These are phyloP conservation scores for Drosophila limbata DNA, from an alignment of 2,888 invertebrate species.

Conservation along the genomic window DNA sequence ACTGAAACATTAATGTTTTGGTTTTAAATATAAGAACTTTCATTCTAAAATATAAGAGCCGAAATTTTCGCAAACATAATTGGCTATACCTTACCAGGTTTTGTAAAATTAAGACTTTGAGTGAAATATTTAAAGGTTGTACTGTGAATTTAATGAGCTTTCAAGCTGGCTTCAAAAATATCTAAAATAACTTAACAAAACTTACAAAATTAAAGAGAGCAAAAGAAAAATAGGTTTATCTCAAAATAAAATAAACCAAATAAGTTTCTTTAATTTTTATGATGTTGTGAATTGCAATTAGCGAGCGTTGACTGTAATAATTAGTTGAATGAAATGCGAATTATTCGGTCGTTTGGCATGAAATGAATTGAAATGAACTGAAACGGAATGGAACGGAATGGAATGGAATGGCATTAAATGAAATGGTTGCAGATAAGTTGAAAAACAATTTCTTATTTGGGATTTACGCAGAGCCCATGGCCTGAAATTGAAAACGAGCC, in stretches of 20 bases:
- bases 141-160: background rate
- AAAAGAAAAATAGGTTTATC: background rate
- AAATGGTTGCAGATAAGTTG: conserved; percentile 60
- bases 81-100: too few species aligned
- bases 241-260: background rate
- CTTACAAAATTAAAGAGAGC: background rate
- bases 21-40: too few species aligned
- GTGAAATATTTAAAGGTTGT: too few species aligned
- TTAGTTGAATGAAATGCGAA: conserved; percentile 26
- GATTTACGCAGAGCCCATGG: conserved; percentile 63
- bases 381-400: conserved; percentile 26
- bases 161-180: background rate
- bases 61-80: too few species aligned
- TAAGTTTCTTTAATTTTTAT: background rate
- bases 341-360: conserved; percentile 23
- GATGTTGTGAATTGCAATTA: conserved; percentile 3
- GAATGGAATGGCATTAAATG: conserved; percentile 21
- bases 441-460: conserved; percentile 78
- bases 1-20: too few species aligned
- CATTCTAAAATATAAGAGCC: too few species aligned
- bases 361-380: conserved; percentile 14
- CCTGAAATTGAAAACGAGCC: conserved; percentile 73
- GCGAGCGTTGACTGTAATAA: conserved; percentile 12
- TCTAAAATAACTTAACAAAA: background rate
- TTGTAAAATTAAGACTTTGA: too few species aligned